Base-by-base conservation (phyloP, 2,888 invertebrate genomes). In the Drosophila affinis region DNA sequence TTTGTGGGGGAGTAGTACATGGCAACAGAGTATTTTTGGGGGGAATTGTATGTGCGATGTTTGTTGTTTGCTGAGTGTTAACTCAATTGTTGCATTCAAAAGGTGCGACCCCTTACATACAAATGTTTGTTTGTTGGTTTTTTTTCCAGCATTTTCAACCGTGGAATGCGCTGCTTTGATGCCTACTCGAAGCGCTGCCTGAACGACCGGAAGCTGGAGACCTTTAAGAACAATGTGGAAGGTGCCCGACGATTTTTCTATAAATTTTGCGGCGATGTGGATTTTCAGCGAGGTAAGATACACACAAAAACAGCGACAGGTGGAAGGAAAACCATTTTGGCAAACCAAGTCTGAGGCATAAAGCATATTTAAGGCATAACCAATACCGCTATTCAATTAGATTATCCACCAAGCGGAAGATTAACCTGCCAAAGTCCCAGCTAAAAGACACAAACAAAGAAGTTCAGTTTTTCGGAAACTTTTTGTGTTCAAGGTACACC, bases 101-200 rank as follows among this genome's bases (percentile, higher is more conserved):
- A 69, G 58, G 65, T 51, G 69, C 70, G 57, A 24, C 24, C 5
- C 4, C 24, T 5, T 24, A 67, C 39, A n/a, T 39, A n/a, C 7
- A n/a, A 1, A 14, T 39, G 39, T 44, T 69, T 72, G 52, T 32
- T 77, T 24, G 4, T 3, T 70, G 32, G 65, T 72, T 52, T 32
- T 77, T 24, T 24, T 3, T 70, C 10, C 81, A 92, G 92, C 59
- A 89, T 92, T 56, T 92, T 92, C 59, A 88, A 89, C 64, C 89
- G 88, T 18, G 92, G 92, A 56, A 91, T 92, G 89, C 78, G 79
- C 65, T 92, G 92, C 61, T 91, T 92, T 64, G 91, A 92, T 68
- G 88, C 83, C 7, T 92, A 92, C 49, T 81, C 91, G 3, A 85
- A 85, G 14, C 91, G 91, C 18, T 92, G 92, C 64, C 76, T 92